phyloP scores from a whole-genome alignment of 1,140 invertebrate species.

The Drosophila navojoa region DNA sequence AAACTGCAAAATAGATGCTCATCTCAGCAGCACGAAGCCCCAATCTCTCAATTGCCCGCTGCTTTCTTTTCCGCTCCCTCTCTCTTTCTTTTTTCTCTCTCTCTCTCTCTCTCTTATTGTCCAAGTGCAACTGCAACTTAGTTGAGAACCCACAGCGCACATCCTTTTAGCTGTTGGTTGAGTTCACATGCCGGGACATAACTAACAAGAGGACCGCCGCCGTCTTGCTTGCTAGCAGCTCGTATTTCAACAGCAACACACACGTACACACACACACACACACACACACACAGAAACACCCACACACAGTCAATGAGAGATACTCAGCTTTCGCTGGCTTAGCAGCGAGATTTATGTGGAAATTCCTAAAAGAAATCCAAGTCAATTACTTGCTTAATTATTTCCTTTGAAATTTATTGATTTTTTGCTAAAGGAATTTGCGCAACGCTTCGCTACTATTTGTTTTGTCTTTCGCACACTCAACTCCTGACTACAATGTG shows the following conservation, averaged over 20 bases:
- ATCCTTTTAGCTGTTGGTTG: conserved; percentile 34
- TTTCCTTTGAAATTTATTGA: conserved; percentile 83
- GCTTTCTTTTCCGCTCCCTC: conserved; percentile 17
- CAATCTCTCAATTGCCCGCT: not conserved
- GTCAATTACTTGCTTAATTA: conserved; percentile 83
- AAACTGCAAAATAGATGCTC: conserved; percentile 76
- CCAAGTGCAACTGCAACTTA: conserved; percentile 35
- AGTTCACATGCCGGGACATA: conserved; percentile 51
- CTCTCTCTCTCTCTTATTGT: not conserved
- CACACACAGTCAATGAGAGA: conserved; percentile 14
- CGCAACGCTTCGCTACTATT: conserved; percentile 58
- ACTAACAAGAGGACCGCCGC: conserved; percentile 40
- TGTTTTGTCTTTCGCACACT: conserved; percentile 66
- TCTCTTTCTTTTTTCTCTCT: not conserved
- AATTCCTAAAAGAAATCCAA: conserved; percentile 83
- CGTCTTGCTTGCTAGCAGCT: conserved; percentile 34
- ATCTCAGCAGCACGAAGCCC: conserved; percentile 15
- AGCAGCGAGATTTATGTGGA: conserved; percentile 80
- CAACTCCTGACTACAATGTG: conserved; percentile 46
- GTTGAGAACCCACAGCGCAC: conserved; percentile 25
- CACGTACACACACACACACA: conserved; percentile 16
- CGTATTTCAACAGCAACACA: conserved; percentile 36
- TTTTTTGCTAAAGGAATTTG: conserved; percentile 69
- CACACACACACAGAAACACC: conserved; percentile 30
- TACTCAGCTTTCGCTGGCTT: conserved; percentile 53